Evolutionary conservation across 2,797 vertebrate genomes (phyloP).

Genomic region (Alectoris magna): DNA sequence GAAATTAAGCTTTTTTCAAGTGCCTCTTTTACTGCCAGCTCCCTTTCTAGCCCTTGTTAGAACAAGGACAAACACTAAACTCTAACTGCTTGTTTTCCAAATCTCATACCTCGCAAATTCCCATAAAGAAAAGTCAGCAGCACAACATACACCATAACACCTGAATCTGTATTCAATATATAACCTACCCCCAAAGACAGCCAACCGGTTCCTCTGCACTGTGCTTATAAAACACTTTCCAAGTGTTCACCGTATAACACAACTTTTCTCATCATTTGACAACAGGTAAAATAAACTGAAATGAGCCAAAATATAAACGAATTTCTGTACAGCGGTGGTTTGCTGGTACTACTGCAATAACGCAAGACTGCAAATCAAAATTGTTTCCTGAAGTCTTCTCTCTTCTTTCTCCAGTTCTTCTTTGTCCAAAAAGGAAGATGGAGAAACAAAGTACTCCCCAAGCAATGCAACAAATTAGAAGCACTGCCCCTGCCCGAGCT

Average conservation of each 20-base stretch:
- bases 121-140: not conserved
- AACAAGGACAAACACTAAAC: not conserved
- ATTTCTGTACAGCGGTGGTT: not conserved
- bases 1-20: not conserved
- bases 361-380: not conserved
- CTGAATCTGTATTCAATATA: not conserved
- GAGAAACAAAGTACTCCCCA: not conserved
- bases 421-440: not conserved
- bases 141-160: not conserved
- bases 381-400: too few species aligned
- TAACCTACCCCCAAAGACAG: not conserved
- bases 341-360: not conserved
- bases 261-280: not conserved
- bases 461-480: not conserved
- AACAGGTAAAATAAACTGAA: not conserved
- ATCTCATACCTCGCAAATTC: not conserved
- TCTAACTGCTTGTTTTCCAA: not conserved
- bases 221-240: not conserved
- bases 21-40: not conserved
- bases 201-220: not conserved
- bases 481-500: fast-evolving
- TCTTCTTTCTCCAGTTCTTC: not conserved
- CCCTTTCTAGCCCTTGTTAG: not conserved
- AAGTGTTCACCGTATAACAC: fast-evolving
- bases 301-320: not conserved